Base-by-base conservation (phyloP, 2,888 invertebrate genomes). In the Zhuqinia jingwanae region DNA sequence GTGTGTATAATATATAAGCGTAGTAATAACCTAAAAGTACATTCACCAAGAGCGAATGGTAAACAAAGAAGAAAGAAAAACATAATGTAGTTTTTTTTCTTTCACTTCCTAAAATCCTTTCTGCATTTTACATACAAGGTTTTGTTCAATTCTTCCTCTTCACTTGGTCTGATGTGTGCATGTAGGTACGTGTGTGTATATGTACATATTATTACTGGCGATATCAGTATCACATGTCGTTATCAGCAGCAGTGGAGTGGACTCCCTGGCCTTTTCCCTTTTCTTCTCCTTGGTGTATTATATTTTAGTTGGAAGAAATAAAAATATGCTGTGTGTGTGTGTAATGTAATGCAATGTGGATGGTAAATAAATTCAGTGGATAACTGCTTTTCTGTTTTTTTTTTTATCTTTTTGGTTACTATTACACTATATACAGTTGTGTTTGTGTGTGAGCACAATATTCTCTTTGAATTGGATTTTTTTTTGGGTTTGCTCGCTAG, bases 401-500 rank as follows among this genome's bases (percentile, higher is more conserved):
- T 50, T 50, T 30, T 60, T 60, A 22, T 56, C 20, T 20, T 56
- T 56, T 5, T 27, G 13, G 22, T 25, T 30, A 11, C 27, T 60
- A 15, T n/a, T n/a, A n/a, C n/a, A n/a, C 60, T 30, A 15, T 11
- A 50, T 11, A n/a, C n/a, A n/a, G n/a, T n/a, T n/a, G n/a, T 50
- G 3, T 27, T 15, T 60, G n/a, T 15, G 0, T 60, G 30, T 60
- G 60, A 2, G n/a, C 30, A n/a, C 60, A 60, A 60, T 20, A 56
- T 53, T 56, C n/a, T n/a, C n/a, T 20, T 56, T 76, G 76, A 76
- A 30, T 53, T 76, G 76, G 47, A 47, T 45, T 60, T 70, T 70
- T 70, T 45, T 60, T 70, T 70, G 42, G 56, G 56, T 56, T 11
- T 3, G 56, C 15, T 76, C 25, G 30, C 36, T 36, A n/a, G 36